Evolutionary conservation across 2,113 vertebrate species (phyloP), one percentile per base, ranked within the genome.

Genomic region (Phocoena phocoena): DNA sequence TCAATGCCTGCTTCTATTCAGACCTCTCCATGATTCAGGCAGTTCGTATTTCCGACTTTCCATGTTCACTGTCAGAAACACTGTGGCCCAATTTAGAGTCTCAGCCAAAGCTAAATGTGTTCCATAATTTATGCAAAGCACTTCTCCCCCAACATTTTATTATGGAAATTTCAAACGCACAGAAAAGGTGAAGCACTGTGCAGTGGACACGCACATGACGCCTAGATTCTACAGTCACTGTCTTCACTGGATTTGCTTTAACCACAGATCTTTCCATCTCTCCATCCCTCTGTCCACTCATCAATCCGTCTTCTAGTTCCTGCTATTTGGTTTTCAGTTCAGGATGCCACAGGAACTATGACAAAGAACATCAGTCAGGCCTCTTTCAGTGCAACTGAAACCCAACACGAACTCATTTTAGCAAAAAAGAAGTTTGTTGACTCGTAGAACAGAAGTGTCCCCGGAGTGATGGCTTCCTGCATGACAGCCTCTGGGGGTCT

Each of bases 171-270:
- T 87, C 55, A 8, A 55, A 82, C 38, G 5, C n/a, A 5, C 28
- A 25, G 65, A 41, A 73, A 62, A 79, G 47, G 15, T 76, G 28
- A 36, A 77, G 26, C 8, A 0, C 13, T 6, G 13, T 1, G 5
- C 17, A 76, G 73, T 8, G n/a, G 44, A 31, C 5, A 8, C 55
- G 62, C 63, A 4, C 6, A 1, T 9, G 15, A 8, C 50, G 1
- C 65, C 7, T 23, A 0, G 38, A 17, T 8, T 14, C 71, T 26
- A 1, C 31, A 2, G 8, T n/a, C 25, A n/a, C 90, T 1, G 0
- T 25, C 13, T 6, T 15, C 50, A 4, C 70, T 58, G 2, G 9
- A 5, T 62, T 8, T 36, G 33, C 86, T 60, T 33, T 50, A 14
- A 15, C 8, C 53, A 2, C 33, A 3, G 6, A 4, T 28, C 68